phyloP scores from a whole-genome alignment of 1,140 invertebrate species.

The Orius insidiosus region DNA sequence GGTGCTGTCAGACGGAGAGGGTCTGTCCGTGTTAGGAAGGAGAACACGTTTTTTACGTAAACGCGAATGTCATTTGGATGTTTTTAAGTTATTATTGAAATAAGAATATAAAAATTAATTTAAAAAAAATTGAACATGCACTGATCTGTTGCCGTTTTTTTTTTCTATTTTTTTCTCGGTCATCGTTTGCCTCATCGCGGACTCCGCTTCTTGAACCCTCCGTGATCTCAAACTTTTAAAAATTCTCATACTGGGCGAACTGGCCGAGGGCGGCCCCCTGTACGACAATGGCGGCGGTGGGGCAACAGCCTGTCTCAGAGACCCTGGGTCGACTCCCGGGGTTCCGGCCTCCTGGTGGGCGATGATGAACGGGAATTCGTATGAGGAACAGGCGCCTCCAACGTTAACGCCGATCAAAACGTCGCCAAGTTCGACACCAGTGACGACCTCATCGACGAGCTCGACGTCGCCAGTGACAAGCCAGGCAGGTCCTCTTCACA shows the following conservation, averaged over 20 bases:
- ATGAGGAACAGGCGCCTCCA: constrained; percentile 28
- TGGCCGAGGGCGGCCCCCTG: constrained; percentile 52
- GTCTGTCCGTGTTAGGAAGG: too few species aligned
- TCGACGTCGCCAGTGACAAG: constrained; percentile 46
- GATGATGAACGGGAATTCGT: constrained; percentile 58
- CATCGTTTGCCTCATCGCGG: too few species aligned
- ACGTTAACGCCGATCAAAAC: constrained; percentile 21
- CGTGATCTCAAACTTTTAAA: constrained; percentile 24
- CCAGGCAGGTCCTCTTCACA: constrained; percentile 58
- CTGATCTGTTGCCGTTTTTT: too few species aligned
- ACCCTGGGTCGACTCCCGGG: constrained; percentile 56
- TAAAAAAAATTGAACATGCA: too few species aligned
- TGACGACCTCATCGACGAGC: constrained; percentile 37
- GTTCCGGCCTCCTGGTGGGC: constrained; percentile 47
- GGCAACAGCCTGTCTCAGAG: constrained; percentile 44
- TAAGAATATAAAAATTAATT: too few species aligned
- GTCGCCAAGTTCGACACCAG: constrained; percentile 32
- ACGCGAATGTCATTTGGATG: too few species aligned
- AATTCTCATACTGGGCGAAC: constrained; percentile 55
- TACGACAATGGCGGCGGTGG: constrained; percentile 45
- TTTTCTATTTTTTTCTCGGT: too few species aligned
- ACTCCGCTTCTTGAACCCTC: too few species aligned
- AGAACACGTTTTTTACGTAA: too few species aligned
- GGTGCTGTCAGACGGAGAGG: too few species aligned
- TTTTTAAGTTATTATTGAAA: too few species aligned